Percentiles rank a stretch among this genome's conserved stretches.
Evolutionary conservation across 2,888 invertebrate species (phyloP).

Genomic region (Synanthedon myopaeformis): DNA sequence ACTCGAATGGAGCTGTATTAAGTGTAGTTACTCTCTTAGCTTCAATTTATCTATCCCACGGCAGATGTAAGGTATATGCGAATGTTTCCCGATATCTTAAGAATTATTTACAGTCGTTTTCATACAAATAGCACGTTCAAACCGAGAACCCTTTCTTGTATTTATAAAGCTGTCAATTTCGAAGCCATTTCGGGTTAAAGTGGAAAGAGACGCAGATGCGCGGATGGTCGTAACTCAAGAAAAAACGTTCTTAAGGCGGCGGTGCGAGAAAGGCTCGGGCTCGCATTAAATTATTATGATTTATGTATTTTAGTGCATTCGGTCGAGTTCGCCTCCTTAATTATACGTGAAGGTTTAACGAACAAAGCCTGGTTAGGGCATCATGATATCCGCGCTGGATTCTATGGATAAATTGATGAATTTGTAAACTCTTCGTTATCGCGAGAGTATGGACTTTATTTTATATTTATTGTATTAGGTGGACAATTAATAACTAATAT

Average conservation of each 20-base stretch:
- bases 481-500: too few species aligned
- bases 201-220: conserved; percentile 47
- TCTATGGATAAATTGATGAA: not conserved
- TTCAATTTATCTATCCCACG: too few species aligned
- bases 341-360: conserved; percentile 59
- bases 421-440: too few species aligned
- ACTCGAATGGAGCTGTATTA: too few species aligned
- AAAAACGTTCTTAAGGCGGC: conserved; percentile 25
- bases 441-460: too few species aligned
- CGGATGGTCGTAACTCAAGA: conserved; percentile 40
- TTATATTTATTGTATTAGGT: too few species aligned
- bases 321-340: conserved; percentile 45
- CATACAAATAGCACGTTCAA: conserved; percentile 25
- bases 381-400: not conserved
- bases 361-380: conserved; percentile 28
- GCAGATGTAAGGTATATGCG: not conserved
- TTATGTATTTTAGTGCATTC: conserved; percentile 60
- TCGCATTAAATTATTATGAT: conserved; percentile 68
- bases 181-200: conserved; percentile 41
- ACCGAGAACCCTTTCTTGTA: conserved; percentile 13
- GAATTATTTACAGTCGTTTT: conserved; percentile 32
- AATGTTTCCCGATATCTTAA: not conserved
- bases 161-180: conserved; percentile 62
- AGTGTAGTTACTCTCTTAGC: too few species aligned
- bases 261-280: conserved; percentile 42